Base-by-base conservation (phyloP, 2,888 invertebrate species). In the Melinopterus prodromus region DNA sequence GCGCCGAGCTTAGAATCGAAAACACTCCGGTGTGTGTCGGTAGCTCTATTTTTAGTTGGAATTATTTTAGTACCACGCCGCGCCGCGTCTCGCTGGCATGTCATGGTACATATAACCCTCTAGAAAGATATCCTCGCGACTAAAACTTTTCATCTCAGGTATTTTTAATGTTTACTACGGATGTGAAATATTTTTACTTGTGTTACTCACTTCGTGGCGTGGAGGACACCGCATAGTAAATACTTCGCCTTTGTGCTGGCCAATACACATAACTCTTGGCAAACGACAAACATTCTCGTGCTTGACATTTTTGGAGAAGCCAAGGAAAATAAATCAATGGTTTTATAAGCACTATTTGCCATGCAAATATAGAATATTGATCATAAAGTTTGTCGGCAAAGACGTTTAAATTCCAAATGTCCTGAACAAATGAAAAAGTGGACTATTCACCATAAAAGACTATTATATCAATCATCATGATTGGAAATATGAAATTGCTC, bases 11-110 rank as follows among this genome's bases (percentile, higher is more conserved):
- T 26, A 26, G 26, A 15, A 35, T 74, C 74, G 74, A 14, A 12
- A 53, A 26, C 26, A 26, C 26, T 53, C 53, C 53, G 12, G 53
- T 53, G 53, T 9, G 53, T 53, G 53, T 53, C 53, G 53, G 53
- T 12, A 53, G 74, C 35, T 36, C 36, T 74, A 74, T 74, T 74
- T 74, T 74, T 74, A 74, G 74, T 74, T 35, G 37, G 35, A 35
- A 74, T 74, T 74, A 74, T 74, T 74, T 74, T 74, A 74, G 37
- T 35, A 74, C 35, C 71, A 26, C 26, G 7, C 14, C 71, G 9
- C 35, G 74, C 36, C 37, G 74, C 74, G 74, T 37, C 7, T 36
- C 7, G 7, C 26, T 74, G 35, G n/a, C 6, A 53, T 53, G 53
- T 53, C 53, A 53, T 12, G 12, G 9, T 53, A 53, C 53, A 53